Conservation (phyloP, 2,888 invertebrate species). For the Callimorpha dominula region DNA sequence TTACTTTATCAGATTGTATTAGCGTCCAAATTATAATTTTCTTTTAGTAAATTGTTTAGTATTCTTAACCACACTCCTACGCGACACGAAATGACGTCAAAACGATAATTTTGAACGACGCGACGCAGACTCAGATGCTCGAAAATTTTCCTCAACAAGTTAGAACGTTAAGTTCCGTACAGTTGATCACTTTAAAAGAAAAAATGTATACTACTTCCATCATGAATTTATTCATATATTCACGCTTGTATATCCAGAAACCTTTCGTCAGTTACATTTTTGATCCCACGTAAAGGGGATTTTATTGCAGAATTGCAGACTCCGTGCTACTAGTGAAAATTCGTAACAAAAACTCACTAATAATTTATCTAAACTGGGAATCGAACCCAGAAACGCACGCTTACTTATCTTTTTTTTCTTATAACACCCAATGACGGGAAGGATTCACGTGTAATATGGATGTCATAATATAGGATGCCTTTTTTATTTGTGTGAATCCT, state of each 20-base stretch:
- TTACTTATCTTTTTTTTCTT: too few species aligned
- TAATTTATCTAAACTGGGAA: too few species aligned
- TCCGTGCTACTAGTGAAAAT: too few species aligned
- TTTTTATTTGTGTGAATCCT: not conserved
- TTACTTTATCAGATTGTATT: not conserved
- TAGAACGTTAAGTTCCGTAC: not conserved
- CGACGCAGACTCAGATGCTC: not conserved
- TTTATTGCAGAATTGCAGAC: not conserved
- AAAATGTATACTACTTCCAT: not conserved
- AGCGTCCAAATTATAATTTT: not conserved
- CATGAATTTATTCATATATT: not conserved
- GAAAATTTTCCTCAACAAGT: constrained; percentile 1
- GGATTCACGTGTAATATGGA: too few species aligned
- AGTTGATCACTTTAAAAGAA: not conserved
- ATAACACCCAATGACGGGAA: too few species aligned
- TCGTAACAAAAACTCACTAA: too few species aligned
- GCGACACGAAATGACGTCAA: not conserved
- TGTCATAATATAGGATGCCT: too few species aligned
- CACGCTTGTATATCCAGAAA: not conserved
- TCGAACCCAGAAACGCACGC: too few species aligned
- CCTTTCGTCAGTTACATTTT: not conserved
- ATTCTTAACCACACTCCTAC: not conserved
- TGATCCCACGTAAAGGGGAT: not conserved
- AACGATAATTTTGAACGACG: not conserved
- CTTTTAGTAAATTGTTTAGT: not conserved